phyloP scores from a whole-genome alignment of 2,797 vertebrate genomes.

The Pachyuromys duprasi region DNA sequence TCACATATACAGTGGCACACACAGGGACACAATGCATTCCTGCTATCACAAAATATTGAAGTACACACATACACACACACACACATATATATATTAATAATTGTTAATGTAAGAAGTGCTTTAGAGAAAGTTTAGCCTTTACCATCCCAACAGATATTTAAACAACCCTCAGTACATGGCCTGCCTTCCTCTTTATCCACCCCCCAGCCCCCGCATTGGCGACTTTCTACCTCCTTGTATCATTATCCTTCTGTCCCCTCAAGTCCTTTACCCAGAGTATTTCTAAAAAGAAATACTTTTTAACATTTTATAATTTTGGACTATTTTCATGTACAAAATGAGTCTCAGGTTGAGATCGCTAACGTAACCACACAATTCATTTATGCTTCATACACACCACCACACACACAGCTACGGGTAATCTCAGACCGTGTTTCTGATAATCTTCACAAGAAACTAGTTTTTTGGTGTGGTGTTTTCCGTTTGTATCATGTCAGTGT shows the following conservation, averaged over 20 bases:
- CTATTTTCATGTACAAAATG: background rate
- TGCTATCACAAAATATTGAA: background rate
- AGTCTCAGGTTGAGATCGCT: background rate
- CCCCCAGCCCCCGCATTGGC: accelerated
- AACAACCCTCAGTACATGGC: background rate
- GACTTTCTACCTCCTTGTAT: background rate
- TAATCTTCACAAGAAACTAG: background rate
- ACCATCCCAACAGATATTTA: background rate
- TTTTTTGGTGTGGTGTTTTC: background rate
- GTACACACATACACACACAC: no score
- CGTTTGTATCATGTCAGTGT: background rate
- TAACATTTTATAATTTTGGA: background rate
- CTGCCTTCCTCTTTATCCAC: background rate
- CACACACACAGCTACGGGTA: background rate
- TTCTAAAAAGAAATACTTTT: background rate
- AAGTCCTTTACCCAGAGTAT: background rate
- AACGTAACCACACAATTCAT: background rate
- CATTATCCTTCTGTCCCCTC: background rate
- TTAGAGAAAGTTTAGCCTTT: background rate
- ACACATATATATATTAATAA: background rate
- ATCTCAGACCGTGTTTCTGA: background rate
- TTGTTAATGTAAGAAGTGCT: background rate
- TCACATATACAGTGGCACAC: no score
- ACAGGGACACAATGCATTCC: background rate
- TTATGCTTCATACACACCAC: background rate